Evolutionary conservation across 1,140 invertebrate genomes (phyloP).

Genomic region (Bombus waltoni): DNA sequence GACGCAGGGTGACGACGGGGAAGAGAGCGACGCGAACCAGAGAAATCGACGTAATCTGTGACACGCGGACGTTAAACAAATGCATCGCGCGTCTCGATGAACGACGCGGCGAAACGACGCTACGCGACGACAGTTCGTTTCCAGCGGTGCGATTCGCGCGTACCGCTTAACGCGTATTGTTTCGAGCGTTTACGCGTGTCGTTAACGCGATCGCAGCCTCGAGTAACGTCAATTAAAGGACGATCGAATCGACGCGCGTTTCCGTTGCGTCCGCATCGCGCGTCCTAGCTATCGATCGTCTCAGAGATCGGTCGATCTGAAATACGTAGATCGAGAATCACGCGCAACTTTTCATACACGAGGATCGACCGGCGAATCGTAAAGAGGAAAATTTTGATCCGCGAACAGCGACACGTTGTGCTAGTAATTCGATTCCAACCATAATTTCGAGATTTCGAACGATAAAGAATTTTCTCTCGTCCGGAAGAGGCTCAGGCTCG

Average conservation of each 20-base stretch:
- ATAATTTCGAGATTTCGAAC: no score
- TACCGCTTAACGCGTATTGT: not conserved
- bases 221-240: conserved; percentile 26
- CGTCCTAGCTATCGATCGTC: not conserved
- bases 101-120: not conserved
- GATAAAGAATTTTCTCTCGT: no score
- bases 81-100: not conserved
- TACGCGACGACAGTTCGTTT: conserved; percentile 11
- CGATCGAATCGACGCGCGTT: conserved; percentile 11
- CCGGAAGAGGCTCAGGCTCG: no score
- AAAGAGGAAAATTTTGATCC: no score
- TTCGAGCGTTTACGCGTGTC: conserved; percentile 20
- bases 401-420: no score
- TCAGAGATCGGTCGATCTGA: no score
- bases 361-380: no score
- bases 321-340: no score
- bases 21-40: not conserved
- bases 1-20: not conserved
- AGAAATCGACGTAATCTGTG: conserved; percentile 1
- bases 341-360: no score
- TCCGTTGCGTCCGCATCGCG: not conserved
- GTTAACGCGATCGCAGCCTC: conserved; percentile 6
- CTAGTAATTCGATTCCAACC: no score
- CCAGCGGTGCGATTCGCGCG: not conserved
- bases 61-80: conserved; percentile 14